Percentiles rank a stretch among this genome's conserved stretches.
Conservation (phyloP, 2,113 vertebrate genomes). For the Lagopus leucura region DNA sequence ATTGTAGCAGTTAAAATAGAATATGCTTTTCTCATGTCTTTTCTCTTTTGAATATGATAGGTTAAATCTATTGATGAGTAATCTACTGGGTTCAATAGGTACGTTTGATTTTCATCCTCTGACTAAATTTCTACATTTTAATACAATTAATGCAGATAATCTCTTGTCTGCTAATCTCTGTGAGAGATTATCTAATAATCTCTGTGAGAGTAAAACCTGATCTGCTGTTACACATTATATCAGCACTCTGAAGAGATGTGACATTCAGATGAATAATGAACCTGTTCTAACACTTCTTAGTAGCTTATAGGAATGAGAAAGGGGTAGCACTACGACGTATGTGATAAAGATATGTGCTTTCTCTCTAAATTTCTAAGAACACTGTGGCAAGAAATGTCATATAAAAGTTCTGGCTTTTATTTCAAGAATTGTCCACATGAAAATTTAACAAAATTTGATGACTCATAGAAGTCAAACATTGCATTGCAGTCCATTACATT, state of each 20-base stretch:
- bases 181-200: not conserved
- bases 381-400: not conserved
- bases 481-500: not conserved
- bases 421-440: not conserved
- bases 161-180: not conserved
- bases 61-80: not conserved
- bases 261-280: not conserved
- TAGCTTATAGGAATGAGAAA: not conserved
- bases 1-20: not conserved
- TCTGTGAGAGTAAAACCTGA: not conserved
- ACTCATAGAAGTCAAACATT: not conserved
- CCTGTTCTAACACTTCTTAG: not conserved
- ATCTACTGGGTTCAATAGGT: not conserved
- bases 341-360: not conserved
- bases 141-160: not conserved
- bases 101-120: not conserved
- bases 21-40: not conserved
- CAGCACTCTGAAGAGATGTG: not conserved
- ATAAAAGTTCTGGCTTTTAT: not conserved
- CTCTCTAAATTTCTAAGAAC: not conserved
- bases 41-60: not conserved
- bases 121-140: not conserved
- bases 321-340: fast-evolving
- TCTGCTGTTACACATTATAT: not conserved
- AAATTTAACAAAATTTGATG: not conserved